Evolutionary conservation across 2,797 vertebrate species (phyloP).

Genomic region (Bovichtus diacanthus): DNA sequence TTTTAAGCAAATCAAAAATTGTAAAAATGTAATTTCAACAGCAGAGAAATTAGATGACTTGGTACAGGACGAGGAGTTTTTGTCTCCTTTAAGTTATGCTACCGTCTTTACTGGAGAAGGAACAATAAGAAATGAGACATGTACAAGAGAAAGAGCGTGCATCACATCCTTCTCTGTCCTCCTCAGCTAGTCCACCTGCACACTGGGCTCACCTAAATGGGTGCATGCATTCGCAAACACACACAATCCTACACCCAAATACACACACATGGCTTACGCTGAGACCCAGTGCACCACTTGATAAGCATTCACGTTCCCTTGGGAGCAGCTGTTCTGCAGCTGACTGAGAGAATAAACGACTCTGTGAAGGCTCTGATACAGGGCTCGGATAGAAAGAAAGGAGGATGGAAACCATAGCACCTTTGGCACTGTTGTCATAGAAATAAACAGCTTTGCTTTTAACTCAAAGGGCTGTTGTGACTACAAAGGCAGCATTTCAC

Average conservation of each 20-base stretch:
- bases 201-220: slow-evolving; percentile 25
- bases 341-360: slow-evolving; percentile 25
- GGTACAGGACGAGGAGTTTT: not conserved
- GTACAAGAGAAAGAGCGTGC: not conserved
- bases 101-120: not conserved
- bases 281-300: not conserved
- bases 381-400: slow-evolving; percentile 2
- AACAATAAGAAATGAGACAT: not conserved
- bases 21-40: too few relatives aligned
- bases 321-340: slow-evolving; percentile 29
- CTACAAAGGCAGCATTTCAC: slow-evolving; percentile 14
- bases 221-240: slow-evolving; percentile 2
- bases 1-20: too few relatives aligned
- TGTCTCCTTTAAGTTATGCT: not conserved
- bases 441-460: slow-evolving; percentile 23
- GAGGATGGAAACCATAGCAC: not conserved
- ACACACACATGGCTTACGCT: not conserved
- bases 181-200: slow-evolving; percentile 46
- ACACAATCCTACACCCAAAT: not conserved
- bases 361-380: slow-evolving; percentile 25
- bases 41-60: not conserved
- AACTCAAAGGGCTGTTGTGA: slow-evolving; percentile 15
- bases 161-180: slow-evolving; percentile 17
- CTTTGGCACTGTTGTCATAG: slow-evolving; percentile 30
- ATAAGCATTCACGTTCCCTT: slow-evolving; percentile 20